Conservation (phyloP, 2,888 invertebrate species). For the Idaea dimidiata region DNA sequence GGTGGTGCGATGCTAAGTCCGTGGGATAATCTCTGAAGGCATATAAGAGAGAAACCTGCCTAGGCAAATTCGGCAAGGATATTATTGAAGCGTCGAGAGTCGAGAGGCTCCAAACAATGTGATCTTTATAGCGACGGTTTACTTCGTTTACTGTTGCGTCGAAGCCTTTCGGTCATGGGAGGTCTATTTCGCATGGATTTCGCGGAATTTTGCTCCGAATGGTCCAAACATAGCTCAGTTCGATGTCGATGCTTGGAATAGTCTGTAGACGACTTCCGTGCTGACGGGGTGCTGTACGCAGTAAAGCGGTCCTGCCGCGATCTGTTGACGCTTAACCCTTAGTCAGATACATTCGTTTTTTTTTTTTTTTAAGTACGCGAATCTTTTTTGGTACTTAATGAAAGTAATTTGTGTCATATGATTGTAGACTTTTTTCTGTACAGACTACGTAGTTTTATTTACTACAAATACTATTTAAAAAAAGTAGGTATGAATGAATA, state of each 20-base stretch:
- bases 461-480: too few species aligned
- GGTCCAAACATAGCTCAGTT: conserved; percentile 47
- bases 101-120: conserved; percentile 72
- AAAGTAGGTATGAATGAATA: too few species aligned
- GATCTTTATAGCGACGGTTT: conserved; percentile 52
- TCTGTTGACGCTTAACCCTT: conserved; percentile 82
- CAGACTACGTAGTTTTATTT: too few species aligned
- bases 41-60: conserved; percentile 78
- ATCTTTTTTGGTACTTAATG: background rate
- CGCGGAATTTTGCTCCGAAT: conserved; percentile 40
- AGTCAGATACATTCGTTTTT: conserved; percentile 37
- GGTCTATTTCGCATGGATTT: conserved; percentile 49
- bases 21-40: conserved; percentile 75
- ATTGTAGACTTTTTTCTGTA: too few species aligned
- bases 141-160: conserved; percentile 50
- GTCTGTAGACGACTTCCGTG: conserved; percentile 83
- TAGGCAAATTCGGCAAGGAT: conserved; percentile 45
- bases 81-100: conserved; percentile 61
- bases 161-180: conserved; percentile 56
- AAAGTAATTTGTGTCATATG: too few species aligned
- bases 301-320: conserved; percentile 64
- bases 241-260: conserved; percentile 81
- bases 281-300: conserved; percentile 70
- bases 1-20: conserved; percentile 75
- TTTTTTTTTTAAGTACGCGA: conserved; percentile 13